A percentile compares a stretch with the other conserved stretches of the same genome.
Evolutionary conservation across 2,888 invertebrate genomes (phyloP).

Genomic region (Philereme transversata): DNA sequence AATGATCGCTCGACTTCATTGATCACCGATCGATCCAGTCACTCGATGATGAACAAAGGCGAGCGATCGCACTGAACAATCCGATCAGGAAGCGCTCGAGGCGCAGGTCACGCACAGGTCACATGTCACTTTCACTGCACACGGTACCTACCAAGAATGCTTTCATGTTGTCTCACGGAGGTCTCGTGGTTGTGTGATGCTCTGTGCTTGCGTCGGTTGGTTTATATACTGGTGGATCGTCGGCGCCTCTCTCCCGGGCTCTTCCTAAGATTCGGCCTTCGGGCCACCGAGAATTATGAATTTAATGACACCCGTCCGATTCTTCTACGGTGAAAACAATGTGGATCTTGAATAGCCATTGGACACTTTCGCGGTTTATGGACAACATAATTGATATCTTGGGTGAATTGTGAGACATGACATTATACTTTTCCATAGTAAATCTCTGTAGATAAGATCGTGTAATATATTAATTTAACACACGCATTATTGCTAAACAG

Average conservation of each 20-base stretch:
- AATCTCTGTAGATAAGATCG: constrained; percentile 10
- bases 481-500: neutral
- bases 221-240: constrained; percentile 73
- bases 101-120: constrained; percentile 71
- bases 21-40: constrained; percentile 35
- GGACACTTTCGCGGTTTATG: constrained; percentile 66
- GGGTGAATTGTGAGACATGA: constrained; percentile 16
- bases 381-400: constrained; percentile 32
- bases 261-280: constrained; percentile 83
- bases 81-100: constrained; percentile 64
- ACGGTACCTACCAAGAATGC: constrained; percentile 83
- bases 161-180: constrained; percentile 83
- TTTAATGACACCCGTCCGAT: constrained; percentile 80
- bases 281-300: constrained; percentile 81
- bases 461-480: constrained; percentile 6
- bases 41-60: constrained; percentile 54
- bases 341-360: constrained; percentile 60
- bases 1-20: constrained; percentile 48
- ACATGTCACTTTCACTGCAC: constrained; percentile 80
- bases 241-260: constrained; percentile 80
- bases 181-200: constrained; percentile 80
- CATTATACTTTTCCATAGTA: constrained; percentile 15
- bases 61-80: constrained; percentile 64
- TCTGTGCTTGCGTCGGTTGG: constrained; percentile 63
- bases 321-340: constrained; percentile 81